Conservation (phyloP, 2,797 vertebrate species). For the Enteromius paludinosus region DNA sequence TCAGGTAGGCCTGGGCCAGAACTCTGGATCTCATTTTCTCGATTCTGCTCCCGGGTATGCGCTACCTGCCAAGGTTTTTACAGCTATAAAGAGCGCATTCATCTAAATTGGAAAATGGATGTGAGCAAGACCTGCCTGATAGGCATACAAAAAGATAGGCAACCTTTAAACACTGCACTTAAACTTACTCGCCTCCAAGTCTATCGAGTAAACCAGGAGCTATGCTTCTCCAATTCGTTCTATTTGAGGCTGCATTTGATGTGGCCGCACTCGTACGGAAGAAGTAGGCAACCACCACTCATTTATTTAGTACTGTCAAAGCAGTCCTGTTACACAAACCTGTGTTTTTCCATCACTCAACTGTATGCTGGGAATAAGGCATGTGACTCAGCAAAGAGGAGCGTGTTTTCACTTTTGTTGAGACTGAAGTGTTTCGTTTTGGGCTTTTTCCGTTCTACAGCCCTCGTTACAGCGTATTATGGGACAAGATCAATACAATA, state of each 20-base stretch:
- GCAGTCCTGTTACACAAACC: constrained; percentile 19
- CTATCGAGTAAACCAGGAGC: not conserved
- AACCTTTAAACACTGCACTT: constrained; percentile 24
- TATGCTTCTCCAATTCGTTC: not conserved
- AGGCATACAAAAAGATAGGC: constrained; percentile 62
- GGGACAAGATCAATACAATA: constrained; percentile 57
- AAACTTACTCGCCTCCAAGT: constrained; percentile 1
- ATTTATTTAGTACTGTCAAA: constrained; percentile 14
- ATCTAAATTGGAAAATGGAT: constrained; percentile 77
- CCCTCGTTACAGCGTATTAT: constrained; percentile 61
- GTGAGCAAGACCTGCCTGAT: constrained; percentile 67
- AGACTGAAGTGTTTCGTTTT: constrained; percentile 50
- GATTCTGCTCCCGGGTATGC: constrained; percentile 68
- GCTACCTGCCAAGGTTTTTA: constrained; percentile 77
- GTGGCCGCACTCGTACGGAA: not conserved
- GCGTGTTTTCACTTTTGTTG: constrained; percentile 46
- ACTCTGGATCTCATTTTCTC: constrained; percentile 82
- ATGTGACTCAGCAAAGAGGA: constrained; percentile 68
- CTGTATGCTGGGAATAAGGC: constrained; percentile 31
- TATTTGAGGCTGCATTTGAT: not conserved
- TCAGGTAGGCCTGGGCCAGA: constrained; percentile 76
- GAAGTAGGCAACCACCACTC: not conserved
- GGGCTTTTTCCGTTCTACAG: constrained; percentile 53
- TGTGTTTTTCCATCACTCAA: constrained; percentile 28
- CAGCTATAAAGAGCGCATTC: constrained; percentile 78